Evolutionary conservation across 2,888 invertebrate genomes (phyloP), one percentile per base, ranked within the genome.

Genomic region (Antitype chi): DNA sequence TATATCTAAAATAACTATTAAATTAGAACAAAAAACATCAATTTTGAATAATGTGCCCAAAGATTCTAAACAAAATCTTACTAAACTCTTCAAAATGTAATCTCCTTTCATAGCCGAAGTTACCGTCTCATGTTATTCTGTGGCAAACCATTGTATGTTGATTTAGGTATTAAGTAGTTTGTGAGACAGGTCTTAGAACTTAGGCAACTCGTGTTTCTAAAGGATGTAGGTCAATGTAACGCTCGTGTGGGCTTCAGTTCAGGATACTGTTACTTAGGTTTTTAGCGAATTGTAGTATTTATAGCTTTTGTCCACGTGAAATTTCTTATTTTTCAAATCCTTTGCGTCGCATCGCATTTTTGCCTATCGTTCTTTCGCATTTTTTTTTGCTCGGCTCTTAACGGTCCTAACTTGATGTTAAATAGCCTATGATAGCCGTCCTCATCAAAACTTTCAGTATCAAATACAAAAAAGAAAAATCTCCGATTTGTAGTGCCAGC

Each of bases 111-210:
- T 13, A 1, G 6, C 8, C 0, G 0, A 70, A 70, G 28, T 78
- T 28, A 32, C 28, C 20, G n/a, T 2, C 15, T n/a, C 47, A 64
- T 32, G 38, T 60, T 66, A 69, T 71, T 49, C 57, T n/a, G 15
- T 23, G 68, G 11, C 17, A 43, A 49, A 74, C 43, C 52, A 32
- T 28, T 25, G 7, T 62, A 43, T 70, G 73, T 81, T 83, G 60
- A 67, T 68, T 23, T 69, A 49, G n/a, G 52, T 43, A 57, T 70
- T 78, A 72, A 47, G 70, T 63, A 73, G 23, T 55, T 25, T 57
- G 43, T 59, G 32, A 57, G 38, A 67, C 62, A n/a, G 13, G 11
- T 52, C 32, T 53, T 63, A 38, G 13, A 63, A 66, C 52, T 62
- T 53, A 73, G 25, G 17, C 25, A 69, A 55, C 43, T 68, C 3